Base-by-base conservation (phyloP, 2,113 vertebrate genomes). In the Menura novaehollandiae region DNA sequence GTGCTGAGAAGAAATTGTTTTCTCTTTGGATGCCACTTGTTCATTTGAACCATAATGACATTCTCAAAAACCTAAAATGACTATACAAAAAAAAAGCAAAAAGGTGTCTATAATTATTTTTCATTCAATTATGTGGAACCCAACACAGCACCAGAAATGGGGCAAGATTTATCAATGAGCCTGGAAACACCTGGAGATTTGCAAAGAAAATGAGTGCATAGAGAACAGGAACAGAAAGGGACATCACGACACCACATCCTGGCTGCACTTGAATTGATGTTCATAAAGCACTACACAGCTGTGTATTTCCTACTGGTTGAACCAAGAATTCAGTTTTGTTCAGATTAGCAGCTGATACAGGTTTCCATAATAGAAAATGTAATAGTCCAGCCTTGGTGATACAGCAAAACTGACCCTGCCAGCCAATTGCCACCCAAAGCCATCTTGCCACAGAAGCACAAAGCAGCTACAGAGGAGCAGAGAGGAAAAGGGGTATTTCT, bases 261-360 rank as follows among this genome's bases (percentile, higher is more conserved):
- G 35, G 32, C 22, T 56, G 32, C 47, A 30, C n/a, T 66, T 49
- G 43, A 72, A 3, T 0, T 2, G 1, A 30, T 19, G 14, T 7
- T 81, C 20, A 35, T 62, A 62, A 83, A 63, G 24, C 26, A 37
- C 43, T 23, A 10, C 26, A 19, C 4, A 46, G 4, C 19, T 35
- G 4, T 26, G 6, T 7, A 3, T 33, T 74, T 93, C 26, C 28
- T 43, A 3, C 30, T 64, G 15, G 20, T 35, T 76, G 39, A 71
- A 43, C 23, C 6, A 47, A 63, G 16, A 82, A 35, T 35, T 62
- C 43, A 43, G 13, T 27, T 51, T 55, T 58, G 32, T 30, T 58
- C 43, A 35, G 15, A 11, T 27, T 46, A 67, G n/a, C 0, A 1
- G 5, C n/a, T 67, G 28, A 30, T 12, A 51, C 78, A 89, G 0